Evolutionary conservation across 2,113 vertebrate genomes (phyloP).

Genomic region (Hassar affinis): DNA sequence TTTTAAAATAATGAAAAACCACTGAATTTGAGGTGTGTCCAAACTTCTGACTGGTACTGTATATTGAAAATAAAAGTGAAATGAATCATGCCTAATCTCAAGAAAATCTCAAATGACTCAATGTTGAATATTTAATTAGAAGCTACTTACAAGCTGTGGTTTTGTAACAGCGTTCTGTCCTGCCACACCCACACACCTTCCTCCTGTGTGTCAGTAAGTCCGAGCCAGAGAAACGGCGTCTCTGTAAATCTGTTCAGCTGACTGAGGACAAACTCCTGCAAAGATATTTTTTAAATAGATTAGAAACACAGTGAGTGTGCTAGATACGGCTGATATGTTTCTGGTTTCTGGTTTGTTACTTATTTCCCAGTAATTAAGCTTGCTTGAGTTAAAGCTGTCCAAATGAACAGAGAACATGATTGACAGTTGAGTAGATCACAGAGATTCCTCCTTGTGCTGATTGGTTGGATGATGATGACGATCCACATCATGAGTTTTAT

Average conservation of each 20-base stretch:
- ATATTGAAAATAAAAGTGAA: too few relatives aligned
- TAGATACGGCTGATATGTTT: too few relatives aligned
- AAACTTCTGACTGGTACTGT: too few relatives aligned
- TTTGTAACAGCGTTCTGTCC: slow-evolving; percentile 29
- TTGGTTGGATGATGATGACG: neutral
- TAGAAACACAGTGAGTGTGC: too few relatives aligned
- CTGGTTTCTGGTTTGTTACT: too few relatives aligned
- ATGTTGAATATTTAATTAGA: neutral
- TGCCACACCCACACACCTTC: slow-evolving; percentile 45
- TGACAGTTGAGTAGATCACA: neutral
- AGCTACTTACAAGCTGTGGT: slow-evolving; percentile 29
- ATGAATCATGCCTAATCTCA: too few relatives aligned
- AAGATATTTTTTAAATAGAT: neutral
- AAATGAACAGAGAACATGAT: neutral
- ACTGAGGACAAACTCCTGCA: slow-evolving; percentile 38
- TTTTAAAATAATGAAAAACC: too few relatives aligned
- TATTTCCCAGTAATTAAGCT: neutral
- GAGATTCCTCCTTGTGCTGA: neutral
- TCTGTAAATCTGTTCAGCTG: slow-evolving; percentile 23
- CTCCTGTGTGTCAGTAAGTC: slow-evolving; percentile 17
- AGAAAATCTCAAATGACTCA: neutral
- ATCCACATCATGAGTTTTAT: neutral
- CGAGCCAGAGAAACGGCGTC: slow-evolving; percentile 41
- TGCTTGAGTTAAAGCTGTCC: neutral
- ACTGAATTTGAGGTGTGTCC: too few relatives aligned